Evolutionary conservation across 2,113 vertebrate species (phyloP).

Genomic region (Nycticebus coucang): DNA sequence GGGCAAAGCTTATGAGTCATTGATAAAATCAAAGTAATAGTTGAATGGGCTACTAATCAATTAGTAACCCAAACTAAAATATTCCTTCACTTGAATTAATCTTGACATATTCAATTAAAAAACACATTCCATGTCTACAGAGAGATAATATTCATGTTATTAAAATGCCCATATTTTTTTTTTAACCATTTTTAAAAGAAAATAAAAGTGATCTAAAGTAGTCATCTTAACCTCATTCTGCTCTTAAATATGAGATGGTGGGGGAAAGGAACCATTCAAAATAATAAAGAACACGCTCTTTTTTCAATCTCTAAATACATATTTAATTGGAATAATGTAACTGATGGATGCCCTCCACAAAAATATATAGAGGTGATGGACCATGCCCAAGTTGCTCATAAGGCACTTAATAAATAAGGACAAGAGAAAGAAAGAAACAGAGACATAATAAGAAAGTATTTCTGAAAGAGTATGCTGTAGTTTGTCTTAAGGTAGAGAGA

Average conservation of each 20-base stretch:
- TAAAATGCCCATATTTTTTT: background rate
- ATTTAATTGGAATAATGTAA: constrained; percentile 73
- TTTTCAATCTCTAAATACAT: background rate
- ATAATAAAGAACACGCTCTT: constrained; percentile 36
- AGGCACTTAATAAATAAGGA: constrained; percentile 52
- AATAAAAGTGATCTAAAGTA: background rate
- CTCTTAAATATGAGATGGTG: background rate
- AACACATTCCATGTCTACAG: background rate
- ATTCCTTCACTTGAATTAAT: background rate
- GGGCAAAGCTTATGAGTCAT: background rate
- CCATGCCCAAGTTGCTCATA: constrained; percentile 49
- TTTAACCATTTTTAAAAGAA: background rate
- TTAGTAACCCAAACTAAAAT: background rate
- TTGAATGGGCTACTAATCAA: background rate
- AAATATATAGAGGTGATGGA: constrained; percentile 59
- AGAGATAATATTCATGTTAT: background rate
- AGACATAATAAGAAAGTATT: background rate
- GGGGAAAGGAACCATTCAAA: background rate
- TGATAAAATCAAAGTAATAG: constrained; percentile 21
- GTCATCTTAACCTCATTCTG: background rate
- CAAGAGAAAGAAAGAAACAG: background rate
- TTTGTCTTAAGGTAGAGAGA: background rate
- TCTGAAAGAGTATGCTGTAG: background rate
- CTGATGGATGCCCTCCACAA: constrained; percentile 63
- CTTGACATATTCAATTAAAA: background rate